Conservation (phyloP, 2,888 invertebrate genomes). For the Dorcus parallelipipedus region DNA sequence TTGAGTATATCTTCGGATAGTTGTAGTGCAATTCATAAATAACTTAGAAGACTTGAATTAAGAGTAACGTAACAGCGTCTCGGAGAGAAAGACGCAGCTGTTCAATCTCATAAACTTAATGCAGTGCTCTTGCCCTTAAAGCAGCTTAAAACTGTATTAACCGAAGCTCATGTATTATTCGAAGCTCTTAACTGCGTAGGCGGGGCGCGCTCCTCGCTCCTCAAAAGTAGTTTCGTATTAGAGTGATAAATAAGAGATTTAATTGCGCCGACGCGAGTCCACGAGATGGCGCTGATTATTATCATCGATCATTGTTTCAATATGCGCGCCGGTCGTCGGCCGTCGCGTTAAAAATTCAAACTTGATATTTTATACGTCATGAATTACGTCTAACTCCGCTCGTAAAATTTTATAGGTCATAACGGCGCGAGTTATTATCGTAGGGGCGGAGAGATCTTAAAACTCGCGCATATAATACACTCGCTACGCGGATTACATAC, state of each 20-base stretch:
- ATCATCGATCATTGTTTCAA: too few species aligned
- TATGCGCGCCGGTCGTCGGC: too few species aligned
- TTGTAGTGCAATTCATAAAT: background rate
- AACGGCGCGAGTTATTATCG: conserved; percentile 1
- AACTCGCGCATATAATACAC: too few species aligned
- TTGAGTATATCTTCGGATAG: background rate
- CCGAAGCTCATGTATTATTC: conserved; percentile 47
- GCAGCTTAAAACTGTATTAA: conserved; percentile 46
- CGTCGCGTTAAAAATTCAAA: too few species aligned
- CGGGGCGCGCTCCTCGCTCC: conserved; percentile 31
- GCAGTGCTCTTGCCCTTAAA: conserved; percentile 33
- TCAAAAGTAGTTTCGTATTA: conserved; percentile 45
- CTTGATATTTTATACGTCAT: too few species aligned
- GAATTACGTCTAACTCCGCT: background rate
- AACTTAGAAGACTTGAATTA: background rate
- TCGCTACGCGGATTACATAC: too few species aligned
- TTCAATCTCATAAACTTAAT: conserved; percentile 36
- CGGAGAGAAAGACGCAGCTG: conserved; percentile 32
- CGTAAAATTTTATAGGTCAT: conserved; percentile 1
- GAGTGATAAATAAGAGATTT: conserved; percentile 36
- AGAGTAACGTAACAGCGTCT: background rate
- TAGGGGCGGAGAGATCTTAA: too few species aligned
- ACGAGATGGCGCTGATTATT: background rate
- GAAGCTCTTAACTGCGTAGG: conserved; percentile 43
- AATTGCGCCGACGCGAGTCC: conserved; percentile 29